A percentile compares a stretch with the other conserved stretches of the same genome.
These are phyloP conservation scores for Saccopteryx bilineata DNA, from an alignment of 2,113 vertebrate species.

Conservation along the genomic window DNA sequence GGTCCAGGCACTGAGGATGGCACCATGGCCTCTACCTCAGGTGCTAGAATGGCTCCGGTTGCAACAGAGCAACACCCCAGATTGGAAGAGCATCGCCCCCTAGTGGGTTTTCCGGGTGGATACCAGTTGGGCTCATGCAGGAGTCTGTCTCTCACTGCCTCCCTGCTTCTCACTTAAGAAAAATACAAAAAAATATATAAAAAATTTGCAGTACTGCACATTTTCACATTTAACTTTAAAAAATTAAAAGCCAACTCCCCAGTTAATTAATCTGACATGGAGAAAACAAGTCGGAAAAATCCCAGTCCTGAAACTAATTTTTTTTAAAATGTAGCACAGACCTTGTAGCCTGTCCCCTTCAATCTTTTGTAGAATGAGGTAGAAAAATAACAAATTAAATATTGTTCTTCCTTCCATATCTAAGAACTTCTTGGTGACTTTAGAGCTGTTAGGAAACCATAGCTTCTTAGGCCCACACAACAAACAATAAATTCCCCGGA, in stretches of 20 bases:
- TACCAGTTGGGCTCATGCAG: too few relatives aligned
- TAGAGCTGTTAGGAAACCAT: not conserved
- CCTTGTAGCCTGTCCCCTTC: not conserved
- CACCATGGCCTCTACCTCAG: too few relatives aligned
- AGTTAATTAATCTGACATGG: constrained; percentile 68
- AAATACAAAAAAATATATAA: too few relatives aligned
- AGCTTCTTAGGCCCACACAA: not conserved
- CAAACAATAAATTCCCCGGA: not conserved
- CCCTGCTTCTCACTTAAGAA: too few relatives aligned
- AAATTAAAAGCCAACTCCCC: constrained; percentile 48
- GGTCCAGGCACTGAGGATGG: too few relatives aligned
- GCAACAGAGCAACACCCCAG: too few relatives aligned
- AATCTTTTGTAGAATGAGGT: constrained; percentile 21
- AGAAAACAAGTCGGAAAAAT: constrained; percentile 60
- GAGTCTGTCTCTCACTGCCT: too few relatives aligned
- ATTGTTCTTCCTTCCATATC: not conserved
- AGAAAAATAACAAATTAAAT: constrained; percentile 27
- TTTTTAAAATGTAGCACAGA: constrained; percentile 37
- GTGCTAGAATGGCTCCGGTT: too few relatives aligned
- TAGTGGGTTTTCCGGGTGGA: too few relatives aligned
- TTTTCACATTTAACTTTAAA: constrained; percentile 65
- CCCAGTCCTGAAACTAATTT: not conserved
- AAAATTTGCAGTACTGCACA: too few relatives aligned
- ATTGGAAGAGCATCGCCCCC: too few relatives aligned
- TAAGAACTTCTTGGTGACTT: not conserved